Conservation (phyloP, 2,888 invertebrate species). For the Coelopa pilipes region DNA sequence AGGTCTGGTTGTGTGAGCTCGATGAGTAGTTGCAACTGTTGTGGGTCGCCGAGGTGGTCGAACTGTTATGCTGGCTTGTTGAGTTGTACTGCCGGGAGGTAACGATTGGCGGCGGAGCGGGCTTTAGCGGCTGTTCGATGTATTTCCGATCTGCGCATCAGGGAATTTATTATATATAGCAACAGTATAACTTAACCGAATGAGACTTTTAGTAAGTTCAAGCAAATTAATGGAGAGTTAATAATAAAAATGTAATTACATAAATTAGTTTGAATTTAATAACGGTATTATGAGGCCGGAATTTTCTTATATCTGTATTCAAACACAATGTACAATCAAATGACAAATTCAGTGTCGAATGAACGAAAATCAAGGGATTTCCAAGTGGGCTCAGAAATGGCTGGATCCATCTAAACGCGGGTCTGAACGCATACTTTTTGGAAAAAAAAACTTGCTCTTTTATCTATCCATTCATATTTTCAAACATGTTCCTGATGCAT, state of each 20-base stretch:
- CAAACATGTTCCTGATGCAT: too few species aligned
- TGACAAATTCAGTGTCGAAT: too few species aligned
- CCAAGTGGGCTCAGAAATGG: too few species aligned
- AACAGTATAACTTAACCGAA: background rate
- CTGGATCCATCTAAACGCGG: too few species aligned
- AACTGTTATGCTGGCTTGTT: slow-evolving; percentile 41
- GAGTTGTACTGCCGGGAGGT: slow-evolving; percentile 71
- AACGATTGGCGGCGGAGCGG: slow-evolving; percentile 77
- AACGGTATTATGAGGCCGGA: too few species aligned
- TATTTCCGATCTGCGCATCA: slow-evolving; percentile 75
- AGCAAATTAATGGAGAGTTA: background rate
- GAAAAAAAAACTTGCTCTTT: too few species aligned
- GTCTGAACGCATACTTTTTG: too few species aligned
- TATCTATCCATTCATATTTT: too few species aligned
- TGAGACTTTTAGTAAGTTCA: background rate
- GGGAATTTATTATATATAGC: background rate
- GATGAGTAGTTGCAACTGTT: slow-evolving; percentile 22
- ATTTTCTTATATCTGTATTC: too few species aligned
- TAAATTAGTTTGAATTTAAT: too few species aligned
- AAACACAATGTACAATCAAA: too few species aligned
- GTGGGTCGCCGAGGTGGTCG: slow-evolving; percentile 42
- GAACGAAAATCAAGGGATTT: too few species aligned
- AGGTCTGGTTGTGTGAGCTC: slow-evolving; percentile 18
- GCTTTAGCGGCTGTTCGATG: slow-evolving; percentile 83
- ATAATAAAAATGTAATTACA: background rate